These are phyloP conservation scores for human DNA, from an alignment of 2,113 vertebrate species.

Conservation along the genomic window GRCh38 chr3:34328501-34329000, in stretches of 20 bases:
- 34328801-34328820: neutral
- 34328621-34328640: neutral
- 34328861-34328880: neutral
- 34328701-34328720: neutral
- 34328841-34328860: neutral
- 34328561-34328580: neutral
- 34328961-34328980: neutral
- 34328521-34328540: neutral
- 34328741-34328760: neutral
- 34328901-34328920: neutral
- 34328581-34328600: neutral
- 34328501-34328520: neutral
- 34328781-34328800: too few relatives aligned
- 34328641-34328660: too few relatives aligned
- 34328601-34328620: neutral
- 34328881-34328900: neutral
- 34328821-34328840: neutral
- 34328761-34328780: neutral
- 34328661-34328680: neutral
- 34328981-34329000: neutral
- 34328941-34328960: neutral
- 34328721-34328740: neutral
- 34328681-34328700: neutral
- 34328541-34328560: neutral
- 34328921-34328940: neutral